Conservation (phyloP, 2,888 invertebrate genomes). For the Thera britannica region DNA sequence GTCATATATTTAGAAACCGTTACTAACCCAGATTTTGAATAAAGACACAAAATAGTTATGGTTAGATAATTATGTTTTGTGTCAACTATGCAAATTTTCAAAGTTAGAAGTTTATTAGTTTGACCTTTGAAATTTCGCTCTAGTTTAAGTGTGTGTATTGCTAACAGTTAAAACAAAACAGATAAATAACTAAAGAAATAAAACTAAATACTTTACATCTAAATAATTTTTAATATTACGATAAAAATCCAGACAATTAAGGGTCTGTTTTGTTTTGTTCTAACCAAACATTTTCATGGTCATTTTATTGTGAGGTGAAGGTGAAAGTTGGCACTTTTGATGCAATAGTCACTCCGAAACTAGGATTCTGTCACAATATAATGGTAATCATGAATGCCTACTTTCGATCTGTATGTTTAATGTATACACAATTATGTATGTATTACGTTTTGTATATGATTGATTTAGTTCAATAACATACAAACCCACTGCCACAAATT, state of each 20-base stretch:
- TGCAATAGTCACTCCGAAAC: not conserved
- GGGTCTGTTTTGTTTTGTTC: constrained; percentile 41
- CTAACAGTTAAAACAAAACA: constrained; percentile 61
- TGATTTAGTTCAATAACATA: constrained; percentile 28
- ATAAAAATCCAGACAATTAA: not conserved
- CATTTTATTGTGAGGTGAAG: constrained; percentile 67
- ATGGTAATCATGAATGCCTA: constrained; percentile 47
- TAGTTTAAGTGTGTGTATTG: constrained; percentile 68
- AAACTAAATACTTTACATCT: not conserved
- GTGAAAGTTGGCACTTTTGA: constrained; percentile 55
- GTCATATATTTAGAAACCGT: constrained; percentile 23
- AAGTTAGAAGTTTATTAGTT: constrained; percentile 21
- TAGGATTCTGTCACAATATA: constrained; percentile 1
- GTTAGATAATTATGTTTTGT: constrained; percentile 35
- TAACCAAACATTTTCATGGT: constrained; percentile 49
- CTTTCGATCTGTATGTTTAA: constrained; percentile 65
- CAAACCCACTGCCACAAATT: constrained; percentile 25
- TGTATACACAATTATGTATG: constrained; percentile 52
- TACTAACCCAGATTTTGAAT: constrained; percentile 26
- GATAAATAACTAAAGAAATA: constrained; percentile 20
- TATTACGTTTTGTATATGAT: constrained; percentile 60
- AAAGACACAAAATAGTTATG: constrained; percentile 35
- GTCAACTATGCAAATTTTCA: constrained; percentile 25
- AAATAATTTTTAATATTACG: not conserved
- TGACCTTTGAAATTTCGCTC: constrained; percentile 44